These are phyloP conservation scores for Hirtodrosophila duncani DNA, from an alignment of 2,888 invertebrate genomes.

Conservation along the genomic window DNA sequence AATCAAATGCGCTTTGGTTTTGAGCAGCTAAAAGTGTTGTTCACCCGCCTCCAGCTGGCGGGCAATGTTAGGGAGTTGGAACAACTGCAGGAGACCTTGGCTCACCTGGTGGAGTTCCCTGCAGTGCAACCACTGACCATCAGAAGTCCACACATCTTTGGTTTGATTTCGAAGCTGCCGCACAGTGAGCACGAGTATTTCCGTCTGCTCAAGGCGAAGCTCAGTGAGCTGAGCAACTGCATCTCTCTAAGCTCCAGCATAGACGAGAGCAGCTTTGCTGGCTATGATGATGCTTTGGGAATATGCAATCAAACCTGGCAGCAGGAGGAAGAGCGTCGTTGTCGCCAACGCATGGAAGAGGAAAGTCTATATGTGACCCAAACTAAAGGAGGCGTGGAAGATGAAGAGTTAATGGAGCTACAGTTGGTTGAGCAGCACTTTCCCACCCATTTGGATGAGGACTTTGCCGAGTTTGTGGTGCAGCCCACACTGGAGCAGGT, in stretches of 20 bases:
- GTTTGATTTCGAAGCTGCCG: constrained; percentile 63
- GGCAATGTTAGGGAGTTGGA: constrained; percentile 53
- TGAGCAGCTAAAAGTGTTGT: constrained; percentile 80
- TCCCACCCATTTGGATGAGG: constrained; percentile 83
- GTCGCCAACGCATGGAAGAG: constrained; percentile 84
- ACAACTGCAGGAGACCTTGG: constrained; percentile 58
- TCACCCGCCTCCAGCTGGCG: constrained; percentile 76
- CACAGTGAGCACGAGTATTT: constrained; percentile 73
- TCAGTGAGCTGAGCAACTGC: constrained; percentile 84
- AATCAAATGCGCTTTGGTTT: constrained; percentile 84
- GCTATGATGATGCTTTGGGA: constrained; percentile 81
- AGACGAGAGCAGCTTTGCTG: constrained; percentile 77
- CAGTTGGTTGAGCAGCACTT: constrained; percentile 85
- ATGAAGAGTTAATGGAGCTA: constrained; percentile 84
- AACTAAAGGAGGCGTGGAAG: constrained; percentile 83
- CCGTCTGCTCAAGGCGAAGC: constrained; percentile 83
- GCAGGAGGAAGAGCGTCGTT: constrained; percentile 84
- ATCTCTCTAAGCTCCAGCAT: constrained; percentile 80
- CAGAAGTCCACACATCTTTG: constrained; percentile 64
- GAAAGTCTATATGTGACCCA: constrained; percentile 87
- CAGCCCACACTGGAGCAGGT: constrained; percentile 79
- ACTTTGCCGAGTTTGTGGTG: constrained; percentile 84
- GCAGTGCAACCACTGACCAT: constrained; percentile 58
- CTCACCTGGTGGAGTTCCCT: constrained; percentile 74
- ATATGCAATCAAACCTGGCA: constrained; percentile 86